These are phyloP conservation scores for Nomada fucata DNA, from an alignment of 2,888 invertebrate genomes.

Conservation along the genomic window DNA sequence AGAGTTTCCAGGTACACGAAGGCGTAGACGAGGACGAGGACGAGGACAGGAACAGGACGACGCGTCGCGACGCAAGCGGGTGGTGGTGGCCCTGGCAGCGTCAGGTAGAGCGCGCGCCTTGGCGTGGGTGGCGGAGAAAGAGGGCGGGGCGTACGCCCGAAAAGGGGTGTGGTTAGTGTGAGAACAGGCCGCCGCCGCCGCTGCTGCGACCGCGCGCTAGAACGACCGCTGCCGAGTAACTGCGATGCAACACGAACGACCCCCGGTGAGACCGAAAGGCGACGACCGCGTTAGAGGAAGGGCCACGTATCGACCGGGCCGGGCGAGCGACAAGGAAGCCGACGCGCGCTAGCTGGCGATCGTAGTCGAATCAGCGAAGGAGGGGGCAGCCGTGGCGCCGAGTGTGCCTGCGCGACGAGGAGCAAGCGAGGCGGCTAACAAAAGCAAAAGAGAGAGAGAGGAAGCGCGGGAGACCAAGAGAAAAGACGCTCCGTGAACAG, in stretches of 20 bases:
- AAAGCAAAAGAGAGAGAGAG: conserved; percentile 51
- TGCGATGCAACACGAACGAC: conserved; percentile 24
- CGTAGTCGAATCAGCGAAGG: not conserved
- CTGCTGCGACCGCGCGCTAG: conserved; percentile 54
- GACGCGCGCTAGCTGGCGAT: not conserved
- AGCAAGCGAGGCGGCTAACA: conserved; percentile 37
- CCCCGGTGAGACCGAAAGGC: conserved; percentile 28
- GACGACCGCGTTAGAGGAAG: conserved; percentile 18
- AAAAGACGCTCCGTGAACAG: conserved; percentile 52
- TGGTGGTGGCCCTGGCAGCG: conserved; percentile 60
- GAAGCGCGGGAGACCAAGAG: conserved; percentile 37
- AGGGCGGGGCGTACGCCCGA: conserved; percentile 75
- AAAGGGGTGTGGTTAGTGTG: conserved; percentile 78
- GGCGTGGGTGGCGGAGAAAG: conserved; percentile 80
- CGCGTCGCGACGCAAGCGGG: conserved; percentile 45
- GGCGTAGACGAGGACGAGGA: conserved; percentile 46
- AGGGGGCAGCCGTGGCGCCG: conserved; percentile 6
- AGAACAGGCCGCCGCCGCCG: conserved; percentile 61
- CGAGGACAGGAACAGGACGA: conserved; percentile 47
- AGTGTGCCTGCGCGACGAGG: not conserved
- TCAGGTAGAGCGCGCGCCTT: conserved; percentile 55
- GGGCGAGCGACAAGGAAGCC: conserved; percentile 5
- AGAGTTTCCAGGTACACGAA: conserved; percentile 44
- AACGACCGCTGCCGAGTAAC: conserved; percentile 33
- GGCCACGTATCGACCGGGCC: conserved; percentile 10